Evolutionary conservation across 2,113 vertebrate genomes (phyloP).

Genomic region (Rhinolophus sinicus): DNA sequence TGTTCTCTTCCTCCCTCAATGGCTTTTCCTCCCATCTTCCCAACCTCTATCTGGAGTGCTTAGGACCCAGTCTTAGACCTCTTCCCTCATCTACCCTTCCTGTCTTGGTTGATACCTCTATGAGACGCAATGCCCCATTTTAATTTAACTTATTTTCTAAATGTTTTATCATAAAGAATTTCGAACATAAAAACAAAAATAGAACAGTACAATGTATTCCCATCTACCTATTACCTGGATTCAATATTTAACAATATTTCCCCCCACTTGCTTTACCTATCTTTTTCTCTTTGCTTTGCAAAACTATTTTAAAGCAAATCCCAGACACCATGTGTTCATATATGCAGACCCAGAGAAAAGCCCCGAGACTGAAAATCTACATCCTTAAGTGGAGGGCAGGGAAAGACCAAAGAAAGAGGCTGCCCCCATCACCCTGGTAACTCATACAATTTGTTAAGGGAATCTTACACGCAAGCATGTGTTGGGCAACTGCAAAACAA

Average conservation of each 20-base stretch:
- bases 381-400: not conserved
- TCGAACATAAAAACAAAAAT: not conserved
- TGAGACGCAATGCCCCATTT: not conserved
- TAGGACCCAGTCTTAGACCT: not conserved
- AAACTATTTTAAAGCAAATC: slow-evolving; percentile 13
- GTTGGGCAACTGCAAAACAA: not conserved
- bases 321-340: not conserved
- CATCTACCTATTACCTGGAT: not conserved
- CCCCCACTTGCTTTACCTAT: not conserved
- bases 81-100: not conserved
- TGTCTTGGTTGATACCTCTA: not conserved
- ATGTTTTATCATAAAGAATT: slow-evolving; percentile 12
- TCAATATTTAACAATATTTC: not conserved
- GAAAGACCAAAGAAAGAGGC: not conserved
- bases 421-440: not conserved
- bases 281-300: not conserved
- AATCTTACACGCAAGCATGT: not conserved
- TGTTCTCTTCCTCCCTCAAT: not conserved
- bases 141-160: not conserved
- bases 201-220: not conserved
- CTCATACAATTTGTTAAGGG: not conserved
- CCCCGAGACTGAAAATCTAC: not conserved
- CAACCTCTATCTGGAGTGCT: not conserved
- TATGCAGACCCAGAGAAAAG: not conserved
- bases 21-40: not conserved